phyloP scores from a whole-genome alignment of 2,888 invertebrate genomes.

The Eupithecia subumbrata region DNA sequence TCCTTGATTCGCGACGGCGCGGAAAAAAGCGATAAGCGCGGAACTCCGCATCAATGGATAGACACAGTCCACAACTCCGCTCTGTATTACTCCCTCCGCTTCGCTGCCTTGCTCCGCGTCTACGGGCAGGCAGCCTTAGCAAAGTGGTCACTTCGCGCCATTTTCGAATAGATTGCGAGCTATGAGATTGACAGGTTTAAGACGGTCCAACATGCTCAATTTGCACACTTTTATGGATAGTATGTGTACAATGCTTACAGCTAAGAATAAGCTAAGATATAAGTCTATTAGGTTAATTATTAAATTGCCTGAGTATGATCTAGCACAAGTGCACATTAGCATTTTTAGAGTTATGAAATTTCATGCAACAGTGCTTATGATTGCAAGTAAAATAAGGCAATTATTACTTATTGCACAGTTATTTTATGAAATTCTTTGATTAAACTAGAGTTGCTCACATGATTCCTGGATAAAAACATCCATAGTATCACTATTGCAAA shows the following conservation, averaged over 20 bases:
- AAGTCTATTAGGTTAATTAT: background rate
- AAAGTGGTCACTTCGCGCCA: no score
- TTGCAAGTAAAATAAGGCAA: background rate
- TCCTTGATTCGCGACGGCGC: no score
- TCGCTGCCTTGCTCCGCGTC: no score
- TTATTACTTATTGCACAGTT: background rate
- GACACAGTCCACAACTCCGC: no score
- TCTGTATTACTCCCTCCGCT: no score
- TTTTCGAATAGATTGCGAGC: background rate
- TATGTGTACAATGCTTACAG: conserved; percentile 1
- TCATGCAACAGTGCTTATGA: background rate
- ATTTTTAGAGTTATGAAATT: background rate
- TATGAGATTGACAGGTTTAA: background rate
- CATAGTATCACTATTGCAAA: background rate
- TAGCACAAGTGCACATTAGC: background rate
- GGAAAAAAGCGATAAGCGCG: no score
- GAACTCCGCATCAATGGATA: no score
- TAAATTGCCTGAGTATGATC: background rate
- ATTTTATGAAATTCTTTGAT: background rate
- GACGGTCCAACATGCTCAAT: background rate
- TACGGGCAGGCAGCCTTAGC: no score
- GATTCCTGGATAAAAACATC: background rate
- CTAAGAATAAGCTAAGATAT: background rate
- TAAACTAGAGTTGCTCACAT: background rate
- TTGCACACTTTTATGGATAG: background rate